Evolutionary conservation across 2,113 vertebrate species (phyloP).

Genomic region (Dermatemys mawii): DNA sequence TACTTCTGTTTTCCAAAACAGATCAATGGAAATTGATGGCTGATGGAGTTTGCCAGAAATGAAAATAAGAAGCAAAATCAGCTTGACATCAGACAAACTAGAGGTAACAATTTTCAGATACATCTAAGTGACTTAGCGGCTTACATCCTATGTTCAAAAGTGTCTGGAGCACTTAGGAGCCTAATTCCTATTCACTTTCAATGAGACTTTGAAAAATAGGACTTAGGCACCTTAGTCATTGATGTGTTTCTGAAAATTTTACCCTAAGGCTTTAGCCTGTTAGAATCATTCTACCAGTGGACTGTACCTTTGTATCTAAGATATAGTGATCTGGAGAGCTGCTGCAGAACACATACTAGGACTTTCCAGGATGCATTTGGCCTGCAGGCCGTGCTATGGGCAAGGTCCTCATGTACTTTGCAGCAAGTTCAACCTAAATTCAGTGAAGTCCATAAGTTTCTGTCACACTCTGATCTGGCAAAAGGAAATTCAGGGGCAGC

Average conservation of each 20-base stretch:
- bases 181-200: not conserved
- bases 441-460: not conserved
- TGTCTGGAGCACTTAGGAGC: not conserved
- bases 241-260: not conserved
- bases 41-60: not conserved
- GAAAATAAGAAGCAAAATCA: not conserved
- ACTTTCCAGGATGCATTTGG: not conserved
- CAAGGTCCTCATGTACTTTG: not conserved
- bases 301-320: accelerated
- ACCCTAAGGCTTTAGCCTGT: not conserved
- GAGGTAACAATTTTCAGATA: not conserved
- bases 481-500: not conserved
- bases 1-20: not conserved
- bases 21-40: not conserved
- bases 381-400: not conserved
- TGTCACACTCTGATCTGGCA: accelerated
- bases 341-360: accelerated
- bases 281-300: not conserved
- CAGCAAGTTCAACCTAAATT: not conserved
- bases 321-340: not conserved
- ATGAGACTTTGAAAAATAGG: not conserved
- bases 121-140: accelerated
- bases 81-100: not conserved
- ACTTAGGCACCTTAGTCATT: not conserved
- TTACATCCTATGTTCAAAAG: not conserved